Conservation (phyloP, 2,797 vertebrate species). For the Ispidina picta region DNA sequence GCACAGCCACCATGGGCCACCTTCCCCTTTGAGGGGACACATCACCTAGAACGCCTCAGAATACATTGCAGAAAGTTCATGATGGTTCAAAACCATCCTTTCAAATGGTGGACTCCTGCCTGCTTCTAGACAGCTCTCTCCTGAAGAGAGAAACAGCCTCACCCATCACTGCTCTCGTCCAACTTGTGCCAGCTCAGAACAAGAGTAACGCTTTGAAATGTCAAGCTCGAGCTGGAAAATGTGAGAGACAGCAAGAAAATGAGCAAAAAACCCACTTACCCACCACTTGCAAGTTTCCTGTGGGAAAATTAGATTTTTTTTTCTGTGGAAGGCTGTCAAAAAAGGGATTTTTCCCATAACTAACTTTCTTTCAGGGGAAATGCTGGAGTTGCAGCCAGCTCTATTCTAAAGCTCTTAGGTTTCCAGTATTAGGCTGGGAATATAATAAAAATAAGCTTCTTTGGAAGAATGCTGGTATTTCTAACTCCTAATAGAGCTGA, state of each 20-base stretch:
- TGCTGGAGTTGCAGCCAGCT: conserved; percentile 36
- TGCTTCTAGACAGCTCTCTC: neutral
- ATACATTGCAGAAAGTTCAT: fast-evolving
- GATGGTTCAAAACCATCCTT: neutral
- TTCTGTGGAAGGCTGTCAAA: conserved; percentile 48
- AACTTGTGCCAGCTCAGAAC: conserved; percentile 5
- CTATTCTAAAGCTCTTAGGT: conserved; percentile 40
- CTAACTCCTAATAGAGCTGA: neutral
- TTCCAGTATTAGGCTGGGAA: conserved; percentile 52
- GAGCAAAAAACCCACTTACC: conserved; percentile 46
- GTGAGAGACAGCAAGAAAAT: neutral
- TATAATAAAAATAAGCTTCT: conserved; percentile 49
- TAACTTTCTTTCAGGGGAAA: conserved; percentile 44
- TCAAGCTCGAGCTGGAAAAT: neutral
- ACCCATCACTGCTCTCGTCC: neutral
- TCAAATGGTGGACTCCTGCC: neutral
- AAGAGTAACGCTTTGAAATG: neutral
- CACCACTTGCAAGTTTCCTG: conserved; percentile 47
- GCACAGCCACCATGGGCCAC: neutral
- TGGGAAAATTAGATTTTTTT: conserved; percentile 37
- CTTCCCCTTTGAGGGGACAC: neutral
- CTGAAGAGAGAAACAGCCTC: neutral
- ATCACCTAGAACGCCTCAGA: neutral
- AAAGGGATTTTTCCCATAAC: conserved; percentile 64
- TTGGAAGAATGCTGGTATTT: conserved; percentile 20